These are phyloP conservation scores for Papilio polyxenes DNA, from an alignment of 1,140 invertebrate species.

Conservation along the genomic window DNA sequence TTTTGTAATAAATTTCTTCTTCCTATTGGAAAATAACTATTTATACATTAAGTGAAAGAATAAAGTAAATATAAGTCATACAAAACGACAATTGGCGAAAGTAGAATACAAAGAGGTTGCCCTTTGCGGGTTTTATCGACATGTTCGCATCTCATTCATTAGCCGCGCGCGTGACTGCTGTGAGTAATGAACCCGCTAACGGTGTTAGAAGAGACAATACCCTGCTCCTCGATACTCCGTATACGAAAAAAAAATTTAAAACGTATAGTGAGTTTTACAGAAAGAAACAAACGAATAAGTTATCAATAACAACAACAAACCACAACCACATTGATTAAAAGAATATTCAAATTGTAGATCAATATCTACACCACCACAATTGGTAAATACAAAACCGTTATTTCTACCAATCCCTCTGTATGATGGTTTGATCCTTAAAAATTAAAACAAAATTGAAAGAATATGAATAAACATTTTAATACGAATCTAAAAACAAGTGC, in stretches of 20 bases:
- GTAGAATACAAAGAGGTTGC: conserved; percentile 1
- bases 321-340: no score
- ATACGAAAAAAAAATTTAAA: background rate
- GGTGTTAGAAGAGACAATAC: conserved; percentile 40
- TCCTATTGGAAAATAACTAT: background rate
- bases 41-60: background rate
- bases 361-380: no score
- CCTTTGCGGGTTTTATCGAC: conserved; percentile 25
- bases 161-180: conserved; percentile 29
- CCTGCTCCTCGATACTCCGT: background rate
- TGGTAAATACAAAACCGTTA: background rate
- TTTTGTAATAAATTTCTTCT: background rate
- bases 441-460: background rate
- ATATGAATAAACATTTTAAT: background rate
- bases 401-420: background rate
- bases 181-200: conserved; percentile 40
- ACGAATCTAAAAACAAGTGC: background rate
- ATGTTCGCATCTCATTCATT: conserved; percentile 31
- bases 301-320: background rate
- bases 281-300: background rate
- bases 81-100: conserved; percentile 4
- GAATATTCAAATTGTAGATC: no score
- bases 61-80: conserved; percentile 5
- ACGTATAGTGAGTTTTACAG: background rate
- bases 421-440: no score